phyloP scores from a whole-genome alignment of 2,113 vertebrate genomes.

The Panthera tigris region DNA sequence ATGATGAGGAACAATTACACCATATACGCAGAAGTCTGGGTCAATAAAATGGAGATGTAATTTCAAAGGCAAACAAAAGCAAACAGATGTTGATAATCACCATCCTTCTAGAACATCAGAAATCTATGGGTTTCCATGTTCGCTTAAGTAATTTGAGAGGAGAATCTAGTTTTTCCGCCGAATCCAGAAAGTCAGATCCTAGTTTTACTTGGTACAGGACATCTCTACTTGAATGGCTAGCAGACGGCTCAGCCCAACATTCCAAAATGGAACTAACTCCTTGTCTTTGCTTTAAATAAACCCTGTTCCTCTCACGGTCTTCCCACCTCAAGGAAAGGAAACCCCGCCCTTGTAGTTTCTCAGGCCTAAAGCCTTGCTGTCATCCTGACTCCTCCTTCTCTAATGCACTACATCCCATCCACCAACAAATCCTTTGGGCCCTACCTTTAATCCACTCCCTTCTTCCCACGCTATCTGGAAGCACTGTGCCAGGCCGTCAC shows the following conservation, averaged over 20 bases:
- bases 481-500: neutral
- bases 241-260: neutral
- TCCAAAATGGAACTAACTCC: neutral
- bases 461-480: neutral
- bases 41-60: neutral
- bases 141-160: neutral
- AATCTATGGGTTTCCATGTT: neutral
- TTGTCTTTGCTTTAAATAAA: neutral
- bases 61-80: conserved; percentile 31
- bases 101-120: neutral
- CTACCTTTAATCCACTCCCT: neutral
- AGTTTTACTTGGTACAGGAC: neutral
- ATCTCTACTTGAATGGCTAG: neutral
- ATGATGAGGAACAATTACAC: neutral
- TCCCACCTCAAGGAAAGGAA: neutral
- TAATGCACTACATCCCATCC: neutral
- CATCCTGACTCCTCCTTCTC: neutral
- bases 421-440: neutral
- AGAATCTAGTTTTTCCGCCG: neutral
- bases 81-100: neutral
- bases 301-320: neutral
- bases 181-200: neutral
- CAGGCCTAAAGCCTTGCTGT: neutral
- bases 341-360: neutral
- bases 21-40: neutral